Evolutionary conservation across 1,140 invertebrate species (phyloP).

Genomic region (Apis laboriosa): DNA sequence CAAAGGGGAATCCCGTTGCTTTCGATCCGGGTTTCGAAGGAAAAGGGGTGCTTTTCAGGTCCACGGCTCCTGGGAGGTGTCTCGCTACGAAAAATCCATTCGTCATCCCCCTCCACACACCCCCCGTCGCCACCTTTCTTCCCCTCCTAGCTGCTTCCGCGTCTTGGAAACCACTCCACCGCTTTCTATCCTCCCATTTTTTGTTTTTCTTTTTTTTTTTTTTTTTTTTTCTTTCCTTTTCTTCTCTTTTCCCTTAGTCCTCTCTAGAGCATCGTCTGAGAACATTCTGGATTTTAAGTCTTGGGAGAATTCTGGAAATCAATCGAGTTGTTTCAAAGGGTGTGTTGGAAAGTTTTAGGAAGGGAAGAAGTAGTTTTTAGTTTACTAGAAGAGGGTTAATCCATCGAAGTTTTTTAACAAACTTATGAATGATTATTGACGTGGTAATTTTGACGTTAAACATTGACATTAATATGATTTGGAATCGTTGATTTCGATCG

Average conservation of each 20-base stretch:
- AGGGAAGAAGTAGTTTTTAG: no score
- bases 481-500: no score
- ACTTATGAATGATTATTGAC: no score
- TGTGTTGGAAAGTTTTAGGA: no score
- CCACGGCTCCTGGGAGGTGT: slow-evolving; percentile 43
- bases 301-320: no score
- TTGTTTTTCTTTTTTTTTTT: neutral
- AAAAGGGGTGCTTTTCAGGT: slow-evolving; percentile 41
- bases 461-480: no score
- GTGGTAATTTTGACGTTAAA: no score
- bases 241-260: neutral
- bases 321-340: no score
- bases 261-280: neutral
- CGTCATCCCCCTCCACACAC: slow-evolving; percentile 44
- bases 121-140: neutral
- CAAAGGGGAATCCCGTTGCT: slow-evolving; percentile 55
- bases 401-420: no score
- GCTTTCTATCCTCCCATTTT: neutral
- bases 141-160: neutral
- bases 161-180: slow-evolving; percentile 30
- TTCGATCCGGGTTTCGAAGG: slow-evolving; percentile 38
- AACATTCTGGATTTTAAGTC: no score
- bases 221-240: no score
- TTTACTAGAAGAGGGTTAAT: no score
- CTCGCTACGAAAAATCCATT: slow-evolving; percentile 53